phyloP scores from a whole-genome alignment of 2,888 invertebrate species.

The Eurytoma californica region DNA sequence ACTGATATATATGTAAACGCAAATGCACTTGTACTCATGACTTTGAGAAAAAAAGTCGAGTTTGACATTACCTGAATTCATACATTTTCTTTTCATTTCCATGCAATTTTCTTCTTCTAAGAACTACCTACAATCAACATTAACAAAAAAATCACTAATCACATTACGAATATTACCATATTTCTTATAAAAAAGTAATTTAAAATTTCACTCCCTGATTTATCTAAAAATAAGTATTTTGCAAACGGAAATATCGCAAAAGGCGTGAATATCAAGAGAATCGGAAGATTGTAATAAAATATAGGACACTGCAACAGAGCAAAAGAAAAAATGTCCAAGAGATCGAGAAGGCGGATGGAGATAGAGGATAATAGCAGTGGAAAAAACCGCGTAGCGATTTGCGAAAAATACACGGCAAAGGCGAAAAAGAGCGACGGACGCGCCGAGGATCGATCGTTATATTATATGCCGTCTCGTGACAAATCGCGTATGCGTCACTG shows the following conservation, averaged over 20 bases:
- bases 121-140: background rate
- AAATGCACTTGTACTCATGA: constrained; percentile 6
- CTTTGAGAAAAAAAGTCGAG: constrained; percentile 27
- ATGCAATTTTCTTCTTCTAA: too few species aligned
- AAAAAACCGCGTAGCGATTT: background rate
- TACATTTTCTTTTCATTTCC: constrained; percentile 12
- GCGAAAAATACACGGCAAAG: background rate
- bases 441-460: background rate
- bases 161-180: too few species aligned
- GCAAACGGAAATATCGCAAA: too few species aligned
- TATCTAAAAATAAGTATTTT: too few species aligned
- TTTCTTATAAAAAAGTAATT: too few species aligned
- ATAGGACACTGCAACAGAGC: too few species aligned
- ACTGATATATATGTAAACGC: background rate
- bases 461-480: background rate
- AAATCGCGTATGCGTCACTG: background rate
- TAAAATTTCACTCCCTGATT: too few species aligned
- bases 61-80: constrained; percentile 20
- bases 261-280: too few species aligned
- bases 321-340: too few species aligned
- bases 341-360: background rate
- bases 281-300: too few species aligned
- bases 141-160: background rate
- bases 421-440: background rate
- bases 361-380: background rate